Evolutionary conservation across 2,797 vertebrate species (phyloP).

Genomic region (Brachyalestes nurse): DNA sequence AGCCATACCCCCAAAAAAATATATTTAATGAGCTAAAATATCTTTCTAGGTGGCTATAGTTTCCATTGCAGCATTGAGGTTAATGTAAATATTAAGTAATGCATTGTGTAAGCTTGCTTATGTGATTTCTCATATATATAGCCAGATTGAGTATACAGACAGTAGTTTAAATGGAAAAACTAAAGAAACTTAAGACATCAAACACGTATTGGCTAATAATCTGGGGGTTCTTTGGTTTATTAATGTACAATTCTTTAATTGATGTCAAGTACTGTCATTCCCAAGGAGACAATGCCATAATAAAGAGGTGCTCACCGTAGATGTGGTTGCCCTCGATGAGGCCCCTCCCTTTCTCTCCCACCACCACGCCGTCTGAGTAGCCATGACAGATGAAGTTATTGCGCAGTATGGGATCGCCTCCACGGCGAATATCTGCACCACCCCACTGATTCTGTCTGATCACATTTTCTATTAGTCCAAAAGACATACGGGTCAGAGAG

Average conservation of each 20-base stretch:
- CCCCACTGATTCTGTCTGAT: slow-evolving; percentile 95
- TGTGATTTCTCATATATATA: no score
- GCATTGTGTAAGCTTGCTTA: no score
- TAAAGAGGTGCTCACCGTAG: slow-evolving; percentile 78
- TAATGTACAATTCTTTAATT: neutral
- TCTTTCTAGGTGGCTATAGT: no score
- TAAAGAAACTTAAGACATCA: no score
- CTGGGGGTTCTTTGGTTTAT: neutral
- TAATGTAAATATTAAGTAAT: no score
- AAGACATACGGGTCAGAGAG: slow-evolving; percentile 14
- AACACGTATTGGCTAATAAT: neutral
- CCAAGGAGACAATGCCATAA: neutral
- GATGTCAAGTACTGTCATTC: neutral
- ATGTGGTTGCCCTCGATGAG: slow-evolving; percentile 91
- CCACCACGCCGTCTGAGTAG: slow-evolving; percentile 89
- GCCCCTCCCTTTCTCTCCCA: slow-evolving; percentile 88
- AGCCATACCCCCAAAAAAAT: no score
- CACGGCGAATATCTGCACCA: slow-evolving; percentile 88
- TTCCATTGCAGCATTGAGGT: no score
- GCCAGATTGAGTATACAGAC: no score
- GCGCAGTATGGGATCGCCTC: slow-evolving; percentile 85
- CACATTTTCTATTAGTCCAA: slow-evolving; percentile 81
- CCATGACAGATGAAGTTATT: slow-evolving; percentile 92
- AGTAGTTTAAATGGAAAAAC: no score
- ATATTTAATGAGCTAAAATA: no score